Evolutionary conservation across 2,113 vertebrate species (phyloP), one percentile per base, ranked within the genome.

Genomic region (Camelus bactrianus): DNA sequence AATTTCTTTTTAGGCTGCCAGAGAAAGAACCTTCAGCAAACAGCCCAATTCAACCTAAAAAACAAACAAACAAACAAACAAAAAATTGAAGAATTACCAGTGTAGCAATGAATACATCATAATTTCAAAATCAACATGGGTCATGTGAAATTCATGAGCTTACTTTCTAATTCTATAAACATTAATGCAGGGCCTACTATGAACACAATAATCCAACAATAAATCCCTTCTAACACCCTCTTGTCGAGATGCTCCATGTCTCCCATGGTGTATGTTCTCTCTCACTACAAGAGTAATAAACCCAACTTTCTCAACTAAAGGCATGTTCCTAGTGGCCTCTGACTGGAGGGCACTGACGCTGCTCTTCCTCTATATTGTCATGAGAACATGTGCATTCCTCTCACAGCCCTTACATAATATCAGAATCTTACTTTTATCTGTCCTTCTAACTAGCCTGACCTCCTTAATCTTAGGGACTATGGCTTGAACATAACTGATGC

Each of bases 21-120:
- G 10, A 50, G 32, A 86, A 95, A 93, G 65, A 91, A 54, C 5
- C 38, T 91, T 87, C 85, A 93, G 70, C 60, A 54, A 91, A 73
- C 4, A 76, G 93, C 2, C 75, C 70, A 91, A 81, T 54, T 92
- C 65, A 72, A 96, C 98, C 98, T 99, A 62, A 32, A 97, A 42
- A 42, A 42, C 38, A 42, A 42, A 42, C 38, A 42, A 42, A 42
- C 38, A 42, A 42, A 98, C 0, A 42, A 81, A 92, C 98, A 82
- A 97, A 60, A 93, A 32, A 85, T 2, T 75, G 17, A 85, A 77
- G 42, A 93, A 38, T 95, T 89, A 97, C 19, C 75, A 96, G 6
- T 19, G 8, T 15, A 88, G 50, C 67, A 93, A 84, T 46, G 28
- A 96, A 80, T 15, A 24, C 0, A 94, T 62, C 54, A 87, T 32